phyloP scores from a whole-genome alignment of 2,797 vertebrate genomes.

The Graptemys geographica region DNA sequence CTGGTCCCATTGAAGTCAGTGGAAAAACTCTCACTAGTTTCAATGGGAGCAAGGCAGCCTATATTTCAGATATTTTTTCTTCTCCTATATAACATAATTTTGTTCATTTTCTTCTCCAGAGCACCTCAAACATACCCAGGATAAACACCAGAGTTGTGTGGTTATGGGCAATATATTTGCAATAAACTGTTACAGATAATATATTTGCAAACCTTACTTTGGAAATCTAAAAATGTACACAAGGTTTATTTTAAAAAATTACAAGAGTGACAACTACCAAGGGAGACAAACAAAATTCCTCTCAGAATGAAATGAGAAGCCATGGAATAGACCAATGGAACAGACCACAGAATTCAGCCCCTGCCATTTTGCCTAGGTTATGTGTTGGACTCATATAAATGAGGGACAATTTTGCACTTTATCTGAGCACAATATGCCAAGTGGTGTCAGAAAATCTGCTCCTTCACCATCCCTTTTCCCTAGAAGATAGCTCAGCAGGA shows the following conservation, averaged over 20 bases:
- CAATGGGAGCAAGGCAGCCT: neutral
- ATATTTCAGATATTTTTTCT: fast-evolving
- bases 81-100: neutral
- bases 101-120: neutral
- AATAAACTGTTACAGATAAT: neutral
- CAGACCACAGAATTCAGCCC: neutral
- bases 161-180: neutral
- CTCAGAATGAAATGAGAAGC: neutral
- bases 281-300: neutral
- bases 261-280: neutral
- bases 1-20: neutral
- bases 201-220: neutral
- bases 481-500: neutral
- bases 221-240: neutral
- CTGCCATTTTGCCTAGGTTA: neutral
- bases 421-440: neutral
- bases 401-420: neutral
- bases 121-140: neutral
- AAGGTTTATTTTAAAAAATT: neutral
- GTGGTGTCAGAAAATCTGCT: neutral
- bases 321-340: neutral
- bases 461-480: fast-evolving
- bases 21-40: neutral
- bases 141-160: neutral
- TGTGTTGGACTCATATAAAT: neutral